Evolutionary conservation across 2,888 invertebrate species (phyloP).

Genomic region (Alcis repandata): DNA sequence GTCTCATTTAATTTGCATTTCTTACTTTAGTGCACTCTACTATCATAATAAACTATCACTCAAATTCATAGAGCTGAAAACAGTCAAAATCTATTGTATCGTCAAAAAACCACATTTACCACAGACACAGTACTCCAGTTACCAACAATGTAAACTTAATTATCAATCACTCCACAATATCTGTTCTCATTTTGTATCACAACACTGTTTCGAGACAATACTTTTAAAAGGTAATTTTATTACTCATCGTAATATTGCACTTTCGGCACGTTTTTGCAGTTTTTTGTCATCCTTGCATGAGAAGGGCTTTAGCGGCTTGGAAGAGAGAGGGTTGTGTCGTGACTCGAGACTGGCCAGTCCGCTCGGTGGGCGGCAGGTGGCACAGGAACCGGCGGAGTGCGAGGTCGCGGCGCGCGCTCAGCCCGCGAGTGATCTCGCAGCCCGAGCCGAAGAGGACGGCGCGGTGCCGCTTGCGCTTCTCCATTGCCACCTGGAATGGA

Average conservation of each 20-base stretch:
- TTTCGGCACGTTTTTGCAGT: neutral
- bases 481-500: conserved; percentile 85
- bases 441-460: conserved; percentile 90
- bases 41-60: neutral
- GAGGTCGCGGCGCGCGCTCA: conserved; percentile 93
- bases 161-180: conserved; percentile 9
- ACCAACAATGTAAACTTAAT: conserved; percentile 5
- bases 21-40: conserved; percentile 10
- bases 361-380: conserved; percentile 88
- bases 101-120: neutral
- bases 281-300: conserved; percentile 81
- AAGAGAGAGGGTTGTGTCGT: conserved; percentile 82
- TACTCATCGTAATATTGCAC: conserved; percentile 29
- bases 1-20: conserved; percentile 11
- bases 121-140: conserved; percentile 7
- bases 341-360: conserved; percentile 80
- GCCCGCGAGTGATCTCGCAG: conserved; percentile 91
- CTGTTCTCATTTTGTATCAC: conserved; percentile 8
- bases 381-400: conserved; percentile 90
- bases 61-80: conserved; percentile 1
- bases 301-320: conserved; percentile 83
- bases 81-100: conserved; percentile 4
- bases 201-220: conserved; percentile 2
- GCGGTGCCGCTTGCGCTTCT: conserved; percentile 87
- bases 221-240: neutral